Percentiles rank a stretch among this genome's conserved stretches.
phyloP scores from a whole-genome alignment of 1,140 invertebrate genomes.

The Yoshiicerus persimilis region DNA sequence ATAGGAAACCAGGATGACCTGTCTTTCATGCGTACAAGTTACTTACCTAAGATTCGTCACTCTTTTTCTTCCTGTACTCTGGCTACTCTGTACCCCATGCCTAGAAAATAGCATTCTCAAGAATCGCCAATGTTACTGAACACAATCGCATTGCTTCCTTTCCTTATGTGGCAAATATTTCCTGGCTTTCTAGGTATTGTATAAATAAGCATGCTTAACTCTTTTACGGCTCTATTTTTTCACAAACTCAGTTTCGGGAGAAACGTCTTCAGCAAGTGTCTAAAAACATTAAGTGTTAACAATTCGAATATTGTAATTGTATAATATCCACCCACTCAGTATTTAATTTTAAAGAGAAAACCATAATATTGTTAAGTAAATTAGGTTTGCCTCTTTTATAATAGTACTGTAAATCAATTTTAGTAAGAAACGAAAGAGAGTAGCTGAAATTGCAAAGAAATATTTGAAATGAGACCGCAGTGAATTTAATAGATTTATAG shows the following conservation, averaged over 20 bases:
- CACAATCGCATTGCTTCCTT: not conserved
- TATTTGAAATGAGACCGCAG: no score
- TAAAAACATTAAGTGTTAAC: no score
- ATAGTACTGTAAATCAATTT: no score
- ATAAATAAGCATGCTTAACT: not conserved
- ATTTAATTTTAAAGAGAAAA: no score
- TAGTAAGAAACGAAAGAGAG: no score
- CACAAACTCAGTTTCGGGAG: not conserved
- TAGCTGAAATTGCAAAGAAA: no score
- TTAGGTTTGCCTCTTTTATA: no score
- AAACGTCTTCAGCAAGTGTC: not conserved
- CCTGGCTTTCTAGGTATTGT: not conserved
- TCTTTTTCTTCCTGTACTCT: not conserved
- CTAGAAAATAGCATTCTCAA: not conserved
- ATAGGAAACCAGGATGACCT: conserved; percentile 1
- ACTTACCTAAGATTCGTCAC: not conserved
- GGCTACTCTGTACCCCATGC: not conserved
- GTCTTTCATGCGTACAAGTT: conserved; percentile 16
- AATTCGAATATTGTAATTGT: no score
- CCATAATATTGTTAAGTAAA: no score
- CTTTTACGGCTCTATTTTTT: not conserved
- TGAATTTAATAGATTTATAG: not conserved
- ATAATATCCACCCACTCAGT: no score
- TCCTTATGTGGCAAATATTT: not conserved
- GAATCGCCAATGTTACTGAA: not conserved